Evolutionary conservation across 1,140 invertebrate species (phyloP).

Genomic region (Leptopilina clavipes): DNA sequence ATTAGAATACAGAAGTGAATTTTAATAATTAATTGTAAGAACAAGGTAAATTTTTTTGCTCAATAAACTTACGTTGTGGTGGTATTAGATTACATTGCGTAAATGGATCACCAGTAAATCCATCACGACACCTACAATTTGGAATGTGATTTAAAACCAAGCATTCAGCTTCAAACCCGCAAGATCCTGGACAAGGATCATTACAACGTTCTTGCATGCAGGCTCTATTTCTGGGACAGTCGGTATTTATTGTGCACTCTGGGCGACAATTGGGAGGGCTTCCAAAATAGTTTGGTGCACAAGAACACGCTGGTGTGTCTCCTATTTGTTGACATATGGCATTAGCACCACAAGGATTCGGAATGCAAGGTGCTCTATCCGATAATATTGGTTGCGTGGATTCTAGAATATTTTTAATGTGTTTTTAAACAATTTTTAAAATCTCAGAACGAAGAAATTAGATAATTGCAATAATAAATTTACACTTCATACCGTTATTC

Average conservation of each 20-base stretch:
- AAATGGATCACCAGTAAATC: constrained; percentile 84
- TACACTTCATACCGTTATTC: neutral
- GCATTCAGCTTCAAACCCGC: constrained; percentile 80
- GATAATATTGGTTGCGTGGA: constrained; percentile 53
- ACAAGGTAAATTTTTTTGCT: neutral
- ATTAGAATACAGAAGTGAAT: no score
- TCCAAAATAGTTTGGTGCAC: constrained; percentile 80
- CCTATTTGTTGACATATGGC: constrained; percentile 80
- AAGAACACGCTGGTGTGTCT: constrained; percentile 81
- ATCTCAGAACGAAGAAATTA: constrained; percentile 1
- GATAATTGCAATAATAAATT: neutral
- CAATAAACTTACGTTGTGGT: constrained; percentile 62
- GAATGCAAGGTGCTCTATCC: constrained; percentile 80
- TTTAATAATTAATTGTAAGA: neutral
- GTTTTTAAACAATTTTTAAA: neutral
- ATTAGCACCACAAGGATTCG: constrained; percentile 83
- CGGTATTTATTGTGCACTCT: constrained; percentile 83
- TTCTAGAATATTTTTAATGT: constrained; percentile 57
- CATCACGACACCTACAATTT: constrained; percentile 80
- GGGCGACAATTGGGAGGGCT: constrained; percentile 83
- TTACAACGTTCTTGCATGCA: constrained; percentile 83
- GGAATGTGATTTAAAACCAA: constrained; percentile 82
- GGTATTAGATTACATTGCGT: constrained; percentile 76
- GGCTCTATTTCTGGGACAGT: constrained; percentile 80
- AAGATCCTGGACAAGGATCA: constrained; percentile 83